Percentiles rank a stretch among this genome's conserved stretches.
These are phyloP conservation scores for Spizella passerina DNA, from an alignment of 2,797 vertebrate genomes.

Conservation along the genomic window DNA sequence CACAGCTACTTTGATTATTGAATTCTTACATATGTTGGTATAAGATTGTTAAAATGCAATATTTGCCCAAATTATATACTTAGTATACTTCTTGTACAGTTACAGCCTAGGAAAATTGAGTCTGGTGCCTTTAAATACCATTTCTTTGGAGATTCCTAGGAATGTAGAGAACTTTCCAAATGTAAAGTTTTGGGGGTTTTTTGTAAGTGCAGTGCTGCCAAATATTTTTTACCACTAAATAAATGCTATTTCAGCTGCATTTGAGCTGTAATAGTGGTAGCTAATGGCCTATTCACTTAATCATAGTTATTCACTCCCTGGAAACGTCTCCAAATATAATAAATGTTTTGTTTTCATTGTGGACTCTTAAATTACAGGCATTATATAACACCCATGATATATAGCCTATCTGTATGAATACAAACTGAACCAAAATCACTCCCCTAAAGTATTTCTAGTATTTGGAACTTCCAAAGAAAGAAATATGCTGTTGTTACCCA, in stretches of 20 bases:
- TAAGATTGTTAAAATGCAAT: background rate
- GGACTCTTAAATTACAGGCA: background rate
- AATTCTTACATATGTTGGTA: background rate
- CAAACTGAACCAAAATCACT: background rate
- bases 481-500: background rate
- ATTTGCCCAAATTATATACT: background rate
- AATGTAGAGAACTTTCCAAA: constrained; percentile 21
- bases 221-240: background rate
- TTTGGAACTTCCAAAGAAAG: background rate
- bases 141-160: constrained; percentile 5
- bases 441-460: background rate
- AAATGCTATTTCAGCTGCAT: constrained; percentile 13
- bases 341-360: constrained; percentile 18
- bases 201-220: background rate
- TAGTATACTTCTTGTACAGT: background rate
- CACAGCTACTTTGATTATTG: background rate
- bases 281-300: background rate
- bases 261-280: background rate
- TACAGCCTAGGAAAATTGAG: background rate
- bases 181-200: background rate
- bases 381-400: constrained; percentile 20
- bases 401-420: background rate
- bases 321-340: constrained; percentile 18
- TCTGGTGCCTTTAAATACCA: constrained; percentile 17
- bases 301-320: background rate